Evolutionary conservation across 2,113 vertebrate species (phyloP).

Genomic region (Vireo altiloquus): DNA sequence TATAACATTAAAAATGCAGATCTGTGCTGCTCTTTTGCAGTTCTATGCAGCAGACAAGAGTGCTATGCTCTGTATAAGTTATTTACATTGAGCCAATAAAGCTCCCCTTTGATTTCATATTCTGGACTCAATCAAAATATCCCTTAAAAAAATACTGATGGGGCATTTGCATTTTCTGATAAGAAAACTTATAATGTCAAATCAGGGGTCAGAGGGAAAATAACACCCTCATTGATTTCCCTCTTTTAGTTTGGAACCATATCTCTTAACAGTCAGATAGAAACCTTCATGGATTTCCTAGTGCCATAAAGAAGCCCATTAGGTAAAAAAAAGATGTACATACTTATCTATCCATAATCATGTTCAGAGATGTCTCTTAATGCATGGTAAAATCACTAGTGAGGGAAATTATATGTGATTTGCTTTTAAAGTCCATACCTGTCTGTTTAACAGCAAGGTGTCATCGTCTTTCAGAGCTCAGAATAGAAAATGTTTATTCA

Average conservation of each 20-base stretch:
- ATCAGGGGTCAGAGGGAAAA: neutral
- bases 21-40: neutral
- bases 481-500: neutral
- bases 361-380: neutral
- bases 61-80: neutral
- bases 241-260: neutral
- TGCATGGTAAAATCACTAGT: neutral
- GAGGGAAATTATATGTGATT: neutral
- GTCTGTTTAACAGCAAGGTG: neutral
- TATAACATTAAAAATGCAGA: neutral
- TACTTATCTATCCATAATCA: neutral
- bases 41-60: neutral
- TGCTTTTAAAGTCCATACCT: neutral
- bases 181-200: neutral
- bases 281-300: neutral
- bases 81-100: neutral
- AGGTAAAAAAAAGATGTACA: neutral
- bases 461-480: neutral
- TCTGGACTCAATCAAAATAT: neutral
- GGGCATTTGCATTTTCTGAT: neutral
- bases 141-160: neutral
- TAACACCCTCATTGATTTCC: neutral
- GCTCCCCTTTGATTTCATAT: neutral
- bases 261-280: neutral
- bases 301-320: neutral